Base-by-base conservation (phyloP, 2,797 vertebrate genomes). In the Enteromius radiatus region DNA sequence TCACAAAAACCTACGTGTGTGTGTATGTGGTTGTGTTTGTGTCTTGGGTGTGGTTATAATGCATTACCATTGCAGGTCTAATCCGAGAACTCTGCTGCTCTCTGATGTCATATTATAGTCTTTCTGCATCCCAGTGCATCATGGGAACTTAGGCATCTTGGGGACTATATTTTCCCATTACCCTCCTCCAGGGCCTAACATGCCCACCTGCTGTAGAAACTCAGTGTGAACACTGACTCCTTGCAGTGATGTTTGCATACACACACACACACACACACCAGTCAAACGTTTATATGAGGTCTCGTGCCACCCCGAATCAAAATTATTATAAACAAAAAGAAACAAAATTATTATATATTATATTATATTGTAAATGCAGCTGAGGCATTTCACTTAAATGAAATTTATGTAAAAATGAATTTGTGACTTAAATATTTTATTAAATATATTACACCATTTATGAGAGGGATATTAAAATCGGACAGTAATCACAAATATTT, bases 71-170 rank as follows among this genome's bases (percentile, higher is more conserved):
- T 67, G 68, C 5, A 10, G 59, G 74, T 43, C 71, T 82, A 86
- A 79, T 74, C 84, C 15, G 80, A 69, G n/a, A 67, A 31, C 77
- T 87, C 77, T 59, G 85, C 86, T 90, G 85, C 52, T 76, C 86
- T 91, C 86, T 90, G 88, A 92, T 91, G 90, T 91, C 90, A 78
- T 81, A 78, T 43, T 65, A 36, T 21, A 56, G 47, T 83, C 88
- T 81, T 31, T 56, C 89, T 43, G 88, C 65, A 84, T 49, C 0
- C 23, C n/a, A 38, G 75, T 76, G 86, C 84, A 83, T 56, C 81
- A 84, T 76, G 78, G 80, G 81, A 81, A 84, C 73, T 78, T 63
- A 17, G n/a, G 70, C 71, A 54, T 76, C 80, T 67, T 36, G 23
- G 80, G 73, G 63, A 76, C 26, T 33, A 38, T 74, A 63, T 82